phyloP scores from a whole-genome alignment of 1,140 invertebrate species.

The Drosophila auraria region DNA sequence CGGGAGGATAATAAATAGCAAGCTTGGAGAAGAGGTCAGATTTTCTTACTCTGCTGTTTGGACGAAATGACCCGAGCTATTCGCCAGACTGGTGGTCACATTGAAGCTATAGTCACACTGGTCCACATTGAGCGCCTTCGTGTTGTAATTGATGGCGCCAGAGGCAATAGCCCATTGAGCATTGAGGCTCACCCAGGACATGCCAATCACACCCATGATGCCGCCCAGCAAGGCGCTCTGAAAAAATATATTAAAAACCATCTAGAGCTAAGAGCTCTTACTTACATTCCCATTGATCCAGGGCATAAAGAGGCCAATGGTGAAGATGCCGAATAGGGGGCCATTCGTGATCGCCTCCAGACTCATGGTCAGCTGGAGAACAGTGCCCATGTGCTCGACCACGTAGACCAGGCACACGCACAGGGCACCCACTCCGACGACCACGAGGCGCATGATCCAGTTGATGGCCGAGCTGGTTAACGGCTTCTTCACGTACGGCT shows the following conservation, averaged over 20 bases:
- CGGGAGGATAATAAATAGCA: background rate
- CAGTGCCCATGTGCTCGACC: slow-evolving; percentile 87
- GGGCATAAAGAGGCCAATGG: slow-evolving; percentile 90
- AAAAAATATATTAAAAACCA: background rate
- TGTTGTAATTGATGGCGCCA: slow-evolving; percentile 87
- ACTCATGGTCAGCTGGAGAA: slow-evolving; percentile 86
- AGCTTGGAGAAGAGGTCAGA: too few relatives aligned
- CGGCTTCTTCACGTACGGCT: slow-evolving; percentile 85
- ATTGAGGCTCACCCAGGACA: slow-evolving; percentile 93
- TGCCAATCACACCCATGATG: slow-evolving; percentile 88
- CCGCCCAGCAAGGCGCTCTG: slow-evolving; percentile 92
- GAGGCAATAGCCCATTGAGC: slow-evolving; percentile 90
- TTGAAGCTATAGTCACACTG: slow-evolving; percentile 89
- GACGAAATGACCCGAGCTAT: slow-evolving; percentile 23
- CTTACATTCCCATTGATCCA: slow-evolving; percentile 88
- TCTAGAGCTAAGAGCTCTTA: too few relatives aligned
- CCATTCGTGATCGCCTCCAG: slow-evolving; percentile 89
- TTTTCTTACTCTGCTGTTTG: slow-evolving; percentile 51
- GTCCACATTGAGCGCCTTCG: slow-evolving; percentile 88
- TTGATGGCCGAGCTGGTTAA: slow-evolving; percentile 86
- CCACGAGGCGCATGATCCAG: slow-evolving; percentile 87
- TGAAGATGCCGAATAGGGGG: slow-evolving; percentile 91
- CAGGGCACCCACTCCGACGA: slow-evolving; percentile 86
- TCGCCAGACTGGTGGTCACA: slow-evolving; percentile 36
- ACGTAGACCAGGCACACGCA: slow-evolving; percentile 87